Evolutionary conservation across 2,113 vertebrate genomes (phyloP).

Genomic region (Genyomyrus donnyi): DNA sequence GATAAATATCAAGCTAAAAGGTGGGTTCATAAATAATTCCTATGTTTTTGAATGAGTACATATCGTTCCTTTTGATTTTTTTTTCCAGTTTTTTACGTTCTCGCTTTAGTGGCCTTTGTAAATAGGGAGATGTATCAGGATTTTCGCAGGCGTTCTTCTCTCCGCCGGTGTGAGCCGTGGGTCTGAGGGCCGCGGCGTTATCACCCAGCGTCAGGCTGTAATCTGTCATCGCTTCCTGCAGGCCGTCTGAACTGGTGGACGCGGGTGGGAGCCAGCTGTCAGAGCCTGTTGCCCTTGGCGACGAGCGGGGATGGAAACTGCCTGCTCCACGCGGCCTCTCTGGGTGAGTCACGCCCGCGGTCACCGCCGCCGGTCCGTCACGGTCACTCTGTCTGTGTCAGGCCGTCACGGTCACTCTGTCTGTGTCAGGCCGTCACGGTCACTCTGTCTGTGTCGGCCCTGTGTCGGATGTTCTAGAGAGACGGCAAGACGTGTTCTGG

Average conservation of each 20-base stretch:
- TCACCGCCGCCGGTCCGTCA: neutral
- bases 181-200: neutral
- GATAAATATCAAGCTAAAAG: neutral
- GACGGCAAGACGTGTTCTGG: neutral
- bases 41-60: neutral
- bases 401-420: neutral
- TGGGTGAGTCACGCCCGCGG: constrained; percentile 62
- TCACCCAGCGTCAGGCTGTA: neutral
- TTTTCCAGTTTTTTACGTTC: neutral
- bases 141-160: neutral
- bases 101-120: neutral
- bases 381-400: no score
- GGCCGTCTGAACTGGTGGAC: constrained; percentile 97
- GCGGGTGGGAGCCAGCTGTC: constrained; percentile 77
- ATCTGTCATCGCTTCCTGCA: constrained; percentile 34
- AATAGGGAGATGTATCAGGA: neutral
- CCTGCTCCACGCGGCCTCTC: constrained; percentile 86
- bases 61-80: neutral
- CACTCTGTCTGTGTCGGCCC: no score
- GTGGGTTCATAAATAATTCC: neutral
- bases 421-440: neutral
- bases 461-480: neutral
- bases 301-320: constrained; percentile 95
- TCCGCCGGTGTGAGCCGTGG: neutral
- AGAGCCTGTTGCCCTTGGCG: constrained; percentile 82